Conservation (phyloP, 2,888 invertebrate species). For the Epistrophella euchroma region DNA sequence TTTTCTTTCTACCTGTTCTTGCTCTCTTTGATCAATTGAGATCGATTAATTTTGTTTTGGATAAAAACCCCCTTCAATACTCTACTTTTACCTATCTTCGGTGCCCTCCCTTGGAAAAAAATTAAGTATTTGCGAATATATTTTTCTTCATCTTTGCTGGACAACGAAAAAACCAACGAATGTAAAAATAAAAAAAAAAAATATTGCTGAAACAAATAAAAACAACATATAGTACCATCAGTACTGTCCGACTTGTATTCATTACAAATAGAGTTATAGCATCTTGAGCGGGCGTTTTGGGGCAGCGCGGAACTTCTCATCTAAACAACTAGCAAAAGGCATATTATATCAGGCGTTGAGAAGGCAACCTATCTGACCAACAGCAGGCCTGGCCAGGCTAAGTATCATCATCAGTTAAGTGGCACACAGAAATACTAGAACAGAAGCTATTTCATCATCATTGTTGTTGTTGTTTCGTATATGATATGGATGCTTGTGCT, state of each 20-base stretch:
- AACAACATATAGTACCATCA: conserved; percentile 31
- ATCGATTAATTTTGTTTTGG: conserved; percentile 65
- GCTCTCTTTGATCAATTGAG: conserved; percentile 71
- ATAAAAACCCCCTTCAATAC: conserved; percentile 31
- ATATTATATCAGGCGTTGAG: conserved; percentile 19
- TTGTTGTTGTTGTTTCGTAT: conserved; percentile 60
- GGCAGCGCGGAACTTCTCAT: conserved; percentile 29
- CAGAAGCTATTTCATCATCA: conserved; percentile 50
- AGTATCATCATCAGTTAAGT: conserved; percentile 24
- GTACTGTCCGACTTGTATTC: conserved; percentile 21
- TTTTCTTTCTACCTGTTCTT: conserved; percentile 63
- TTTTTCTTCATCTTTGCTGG: conserved; percentile 60
- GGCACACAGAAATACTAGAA: conserved; percentile 35
- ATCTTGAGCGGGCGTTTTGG: conserved; percentile 19
- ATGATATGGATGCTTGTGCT: background rate
- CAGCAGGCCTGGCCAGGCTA: background rate
- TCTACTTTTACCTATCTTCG: background rate
- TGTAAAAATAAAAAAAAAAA: too few species aligned
- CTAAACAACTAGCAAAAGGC: conserved; percentile 53
- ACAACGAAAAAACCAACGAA: conserved; percentile 45
- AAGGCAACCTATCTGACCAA: background rate
- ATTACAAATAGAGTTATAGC: conserved; percentile 46
- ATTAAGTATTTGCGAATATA: conserved; percentile 28
- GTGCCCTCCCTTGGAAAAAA: too few species aligned
- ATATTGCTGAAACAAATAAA: conserved; percentile 55